Percentiles rank a stretch among this genome's conserved stretches.
phyloP scores from a whole-genome alignment of 2,888 invertebrate species.

The Hypolimnas misippus region DNA sequence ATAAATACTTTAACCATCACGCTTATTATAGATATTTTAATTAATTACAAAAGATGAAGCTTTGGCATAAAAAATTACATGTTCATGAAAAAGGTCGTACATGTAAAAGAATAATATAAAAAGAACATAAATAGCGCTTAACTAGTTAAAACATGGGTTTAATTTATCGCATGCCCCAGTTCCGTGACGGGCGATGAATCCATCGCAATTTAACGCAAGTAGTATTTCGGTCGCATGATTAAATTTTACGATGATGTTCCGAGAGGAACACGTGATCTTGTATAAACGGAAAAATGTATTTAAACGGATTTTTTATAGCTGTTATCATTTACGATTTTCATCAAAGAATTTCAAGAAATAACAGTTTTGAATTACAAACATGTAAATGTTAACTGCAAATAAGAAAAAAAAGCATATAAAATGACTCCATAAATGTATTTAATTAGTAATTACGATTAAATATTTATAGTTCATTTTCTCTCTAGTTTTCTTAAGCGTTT shows the following conservation, averaged over 20 bases:
- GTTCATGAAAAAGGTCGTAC: too few species aligned
- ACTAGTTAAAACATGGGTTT: constrained; percentile 21
- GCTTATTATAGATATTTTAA: too few species aligned
- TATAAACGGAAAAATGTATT: neutral
- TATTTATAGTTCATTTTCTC: neutral
- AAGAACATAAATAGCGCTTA: neutral
- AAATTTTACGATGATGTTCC: constrained; percentile 30
- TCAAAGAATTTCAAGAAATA: neutral
- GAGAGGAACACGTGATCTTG: constrained; percentile 1
- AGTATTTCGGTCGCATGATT: constrained; percentile 36
- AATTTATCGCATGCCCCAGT: constrained; percentile 32
- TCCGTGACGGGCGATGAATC: constrained; percentile 27
- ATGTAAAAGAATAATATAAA: neutral
- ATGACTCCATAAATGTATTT: neutral
- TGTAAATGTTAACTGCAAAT: neutral
- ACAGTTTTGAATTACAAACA: neutral
- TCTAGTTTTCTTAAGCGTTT: neutral
- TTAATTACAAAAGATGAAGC: too few species aligned
- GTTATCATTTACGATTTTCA: neutral
- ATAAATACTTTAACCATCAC: too few species aligned
- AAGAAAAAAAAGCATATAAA: neutral
- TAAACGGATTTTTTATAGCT: neutral
- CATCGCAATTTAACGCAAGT: constrained; percentile 23
- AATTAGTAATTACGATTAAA: neutral
- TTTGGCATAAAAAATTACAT: too few species aligned